Percentiles rank a stretch among this genome's conserved stretches.
These are phyloP conservation scores for Pagetopsis macropterus DNA, from an alignment of 2,797 vertebrate species.

Conservation along the genomic window DNA sequence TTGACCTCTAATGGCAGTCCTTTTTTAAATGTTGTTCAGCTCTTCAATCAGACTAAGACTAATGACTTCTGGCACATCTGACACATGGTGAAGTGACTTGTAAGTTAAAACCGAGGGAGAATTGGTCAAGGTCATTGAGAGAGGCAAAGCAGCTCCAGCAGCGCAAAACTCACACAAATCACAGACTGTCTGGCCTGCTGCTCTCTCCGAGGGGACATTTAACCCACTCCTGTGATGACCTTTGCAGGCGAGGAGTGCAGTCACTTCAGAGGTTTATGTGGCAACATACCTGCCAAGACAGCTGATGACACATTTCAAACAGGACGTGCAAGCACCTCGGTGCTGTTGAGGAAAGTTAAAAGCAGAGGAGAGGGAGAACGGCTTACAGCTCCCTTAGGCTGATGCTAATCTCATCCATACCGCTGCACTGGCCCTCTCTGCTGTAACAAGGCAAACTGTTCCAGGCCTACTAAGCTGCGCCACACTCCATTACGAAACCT, in stretches of 20 bases:
- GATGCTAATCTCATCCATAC: slow-evolving; percentile 59
- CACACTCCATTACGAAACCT: slow-evolving; percentile 16
- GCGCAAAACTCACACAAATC: slow-evolving; percentile 72
- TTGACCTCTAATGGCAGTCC: slow-evolving; percentile 77
- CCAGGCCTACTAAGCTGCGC: slow-evolving; percentile 28
- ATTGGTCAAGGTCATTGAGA: slow-evolving; percentile 76
- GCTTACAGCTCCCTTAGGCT: slow-evolving; percentile 61
- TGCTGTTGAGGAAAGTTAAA: slow-evolving; percentile 61
- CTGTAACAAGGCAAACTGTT: slow-evolving; percentile 38
- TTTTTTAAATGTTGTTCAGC: slow-evolving; percentile 74
- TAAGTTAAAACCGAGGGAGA: slow-evolving; percentile 73
- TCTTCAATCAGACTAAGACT: slow-evolving; percentile 74
- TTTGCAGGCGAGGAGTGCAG: slow-evolving; percentile 71
- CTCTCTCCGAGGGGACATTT: slow-evolving; percentile 72
- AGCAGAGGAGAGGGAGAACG: slow-evolving; percentile 44
- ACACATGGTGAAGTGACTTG: slow-evolving; percentile 73
- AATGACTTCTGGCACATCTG: slow-evolving; percentile 77
- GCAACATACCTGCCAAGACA: slow-evolving; percentile 76
- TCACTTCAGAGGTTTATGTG: slow-evolving; percentile 77
- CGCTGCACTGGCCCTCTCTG: slow-evolving; percentile 30
- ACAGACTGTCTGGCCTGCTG: slow-evolving; percentile 57
- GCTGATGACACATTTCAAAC: slow-evolving; percentile 80
- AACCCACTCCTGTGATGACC: slow-evolving; percentile 76
- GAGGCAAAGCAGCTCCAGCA: slow-evolving; percentile 63
- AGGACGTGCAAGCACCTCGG: slow-evolving; percentile 62